Conservation (phyloP, 1,140 invertebrate species). For the Diploscapter pachys region DNA sequence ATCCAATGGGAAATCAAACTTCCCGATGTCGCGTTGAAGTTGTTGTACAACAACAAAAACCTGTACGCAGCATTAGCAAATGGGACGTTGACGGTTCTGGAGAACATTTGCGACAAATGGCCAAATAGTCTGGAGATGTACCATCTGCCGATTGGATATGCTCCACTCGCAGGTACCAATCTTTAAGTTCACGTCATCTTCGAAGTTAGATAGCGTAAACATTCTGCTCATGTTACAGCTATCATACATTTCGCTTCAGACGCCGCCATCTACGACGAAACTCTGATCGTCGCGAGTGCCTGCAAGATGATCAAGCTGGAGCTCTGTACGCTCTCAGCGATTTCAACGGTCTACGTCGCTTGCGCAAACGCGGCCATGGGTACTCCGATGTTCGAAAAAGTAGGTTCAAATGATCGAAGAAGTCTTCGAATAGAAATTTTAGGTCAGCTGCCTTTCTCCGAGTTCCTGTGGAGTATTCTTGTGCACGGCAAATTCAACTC, state of each 20-base stretch:
- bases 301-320: slow-evolving; percentile 63
- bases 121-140: slow-evolving; percentile 60
- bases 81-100: slow-evolving; percentile 64
- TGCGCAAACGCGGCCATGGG: slow-evolving; percentile 51
- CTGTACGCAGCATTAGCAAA: slow-evolving; percentile 63
- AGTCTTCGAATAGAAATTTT: slow-evolving; percentile 21
- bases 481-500: slow-evolving; percentile 62
- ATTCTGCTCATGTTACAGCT: neutral
- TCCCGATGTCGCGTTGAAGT: slow-evolving; percentile 62
- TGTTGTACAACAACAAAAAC: slow-evolving; percentile 60
- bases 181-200: neutral
- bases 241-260: slow-evolving; percentile 61
- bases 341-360: slow-evolving; percentile 62
- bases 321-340: slow-evolving; percentile 61
- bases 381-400: slow-evolving; percentile 47
- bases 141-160: slow-evolving; percentile 63
- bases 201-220: neutral
- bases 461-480: slow-evolving; percentile 63
- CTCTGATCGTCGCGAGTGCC: slow-evolving; percentile 63
- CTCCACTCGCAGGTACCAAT: slow-evolving; percentile 61
- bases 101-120: slow-evolving; percentile 49
- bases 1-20: slow-evolving; percentile 62
- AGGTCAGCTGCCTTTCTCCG: slow-evolving; percentile 48
- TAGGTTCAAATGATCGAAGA: neutral
- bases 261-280: slow-evolving; percentile 59